Percentiles rank a stretch among this genome's conserved stretches.
Evolutionary conservation across 2,888 invertebrate genomes (phyloP).

Genomic region (Deroplatys truncata): DNA sequence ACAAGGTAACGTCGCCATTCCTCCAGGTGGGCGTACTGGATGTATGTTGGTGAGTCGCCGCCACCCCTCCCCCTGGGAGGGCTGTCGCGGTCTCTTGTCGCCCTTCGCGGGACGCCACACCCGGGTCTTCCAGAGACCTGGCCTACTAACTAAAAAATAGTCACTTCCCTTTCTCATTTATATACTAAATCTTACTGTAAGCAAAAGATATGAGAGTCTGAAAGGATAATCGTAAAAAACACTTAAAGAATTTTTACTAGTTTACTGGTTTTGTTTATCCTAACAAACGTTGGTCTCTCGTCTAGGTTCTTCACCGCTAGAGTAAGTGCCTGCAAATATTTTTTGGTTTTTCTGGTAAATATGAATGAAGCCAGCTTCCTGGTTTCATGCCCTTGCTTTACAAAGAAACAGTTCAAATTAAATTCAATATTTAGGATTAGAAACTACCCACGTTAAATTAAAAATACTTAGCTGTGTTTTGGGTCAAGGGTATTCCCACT

Average conservation of each 20-base stretch:
- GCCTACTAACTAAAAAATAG: not conserved
- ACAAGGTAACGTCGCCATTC: not conserved
- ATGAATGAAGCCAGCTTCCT: not conserved
- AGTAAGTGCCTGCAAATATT: not conserved
- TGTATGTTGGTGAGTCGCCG: not conserved
- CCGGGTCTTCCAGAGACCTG: not conserved
- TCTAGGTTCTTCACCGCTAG: not conserved
- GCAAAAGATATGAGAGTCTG: not conserved
- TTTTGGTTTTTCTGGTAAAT: not conserved
- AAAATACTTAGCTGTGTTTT: no score
- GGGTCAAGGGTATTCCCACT: no score
- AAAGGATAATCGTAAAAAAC: not conserved
- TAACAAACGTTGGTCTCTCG: not conserved
- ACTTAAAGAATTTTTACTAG: not conserved
- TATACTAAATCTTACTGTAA: not conserved
- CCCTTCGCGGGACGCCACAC: not conserved
- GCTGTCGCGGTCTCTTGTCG: no score
- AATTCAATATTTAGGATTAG: not conserved
- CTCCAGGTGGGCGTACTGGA: not conserved
- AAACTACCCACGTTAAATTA: not conserved
- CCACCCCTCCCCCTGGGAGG: not conserved
- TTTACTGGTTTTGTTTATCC: no score
- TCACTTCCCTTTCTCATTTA: not conserved
- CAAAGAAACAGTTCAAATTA: not conserved
- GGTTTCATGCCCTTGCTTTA: not conserved